These are phyloP conservation scores for Onychomys leucogaster DNA, from an alignment of 2,797 vertebrate genomes.

Conservation along the genomic window DNA sequence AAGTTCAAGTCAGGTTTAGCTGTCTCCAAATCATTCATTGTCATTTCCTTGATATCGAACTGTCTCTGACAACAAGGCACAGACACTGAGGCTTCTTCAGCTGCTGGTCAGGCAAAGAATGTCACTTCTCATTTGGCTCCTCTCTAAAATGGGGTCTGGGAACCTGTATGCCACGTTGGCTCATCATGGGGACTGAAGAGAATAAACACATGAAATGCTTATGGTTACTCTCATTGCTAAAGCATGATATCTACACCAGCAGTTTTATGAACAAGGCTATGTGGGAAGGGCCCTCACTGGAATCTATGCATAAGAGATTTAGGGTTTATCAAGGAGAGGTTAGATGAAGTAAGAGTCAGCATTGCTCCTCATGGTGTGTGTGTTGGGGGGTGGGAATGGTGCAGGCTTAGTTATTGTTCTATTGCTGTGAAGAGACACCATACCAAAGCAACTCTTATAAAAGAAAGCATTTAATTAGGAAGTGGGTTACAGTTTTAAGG, in stretches of 20 bases:
- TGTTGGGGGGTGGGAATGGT: background rate
- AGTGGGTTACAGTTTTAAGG: background rate
- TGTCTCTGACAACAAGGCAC: background rate
- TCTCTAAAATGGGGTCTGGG: background rate
- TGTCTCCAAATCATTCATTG: background rate
- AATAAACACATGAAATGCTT: background rate
- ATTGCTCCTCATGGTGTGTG: background rate
- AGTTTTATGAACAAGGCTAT: background rate
- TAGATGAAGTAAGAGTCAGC: background rate
- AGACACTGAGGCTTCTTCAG: background rate
- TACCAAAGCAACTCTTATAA: background rate
- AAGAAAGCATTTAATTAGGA: background rate
- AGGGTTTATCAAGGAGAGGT: too few species aligned
- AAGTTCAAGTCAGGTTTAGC: conserved; percentile 11
- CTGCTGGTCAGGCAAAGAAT: background rate
- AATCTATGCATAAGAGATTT: too few species aligned
- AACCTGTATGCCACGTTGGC: background rate
- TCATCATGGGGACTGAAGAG: background rate
- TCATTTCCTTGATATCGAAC: background rate
- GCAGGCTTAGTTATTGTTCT: background rate
- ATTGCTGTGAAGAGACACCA: background rate
- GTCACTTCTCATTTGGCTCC: background rate
- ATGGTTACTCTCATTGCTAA: background rate
- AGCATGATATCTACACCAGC: background rate
- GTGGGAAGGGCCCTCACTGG: background rate